Evolutionary conservation across 53 echinoderm and acorn worm genomes (phyloP), one percentile per base, ranked within the genome.

Genomic region (Astropecten irregularis): DNA sequence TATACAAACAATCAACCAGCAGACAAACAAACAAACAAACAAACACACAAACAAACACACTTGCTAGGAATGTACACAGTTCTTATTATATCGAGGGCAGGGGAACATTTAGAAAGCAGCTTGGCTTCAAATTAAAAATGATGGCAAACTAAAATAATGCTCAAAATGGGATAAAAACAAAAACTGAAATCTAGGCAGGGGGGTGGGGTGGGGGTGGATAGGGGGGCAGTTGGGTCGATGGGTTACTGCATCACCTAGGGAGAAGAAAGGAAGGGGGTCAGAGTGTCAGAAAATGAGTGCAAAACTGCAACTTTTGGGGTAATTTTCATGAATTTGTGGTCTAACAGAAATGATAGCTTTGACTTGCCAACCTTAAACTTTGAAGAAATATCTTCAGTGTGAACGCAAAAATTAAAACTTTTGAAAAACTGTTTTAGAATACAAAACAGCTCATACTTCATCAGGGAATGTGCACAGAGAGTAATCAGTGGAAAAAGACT

Each of bases 211-310:
- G 68, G 46, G 76, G 42, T 8, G 42, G 42, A n/a, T n/a, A 74
- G 89, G 82, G 76, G 40, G 73, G 69, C 19, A 71, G 66, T 67
- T 56, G 61, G 67, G 27, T 34, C 67, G 55, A 66, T 73, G 83
- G 42, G 86, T 83, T 86, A 90, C 82, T 82, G 85, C 85, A 60
- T 86, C 86, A 90, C 90, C 90, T 90, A 90, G 71, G 86, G 74
- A 90, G 77, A 85, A 85, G 59, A 74, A 77, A 82, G 54, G 66
- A 90, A 90, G 61, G 72, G 83, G 71, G 49, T 84, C 42, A 49
- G 72, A 60, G 40, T 33, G 49, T 81, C 81, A 81, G 63, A 63
- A 49, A 68, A 63, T 51, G 38, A 31, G 58, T 58, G 59, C 38
- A 38, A 76, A 57, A 51, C 16, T 7, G 34, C 68, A 38, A 46